Evolutionary conservation across 1,140 invertebrate genomes (phyloP), one percentile per base, ranked within the genome.

Genomic region (Proctacanthus coquilletti): DNA sequence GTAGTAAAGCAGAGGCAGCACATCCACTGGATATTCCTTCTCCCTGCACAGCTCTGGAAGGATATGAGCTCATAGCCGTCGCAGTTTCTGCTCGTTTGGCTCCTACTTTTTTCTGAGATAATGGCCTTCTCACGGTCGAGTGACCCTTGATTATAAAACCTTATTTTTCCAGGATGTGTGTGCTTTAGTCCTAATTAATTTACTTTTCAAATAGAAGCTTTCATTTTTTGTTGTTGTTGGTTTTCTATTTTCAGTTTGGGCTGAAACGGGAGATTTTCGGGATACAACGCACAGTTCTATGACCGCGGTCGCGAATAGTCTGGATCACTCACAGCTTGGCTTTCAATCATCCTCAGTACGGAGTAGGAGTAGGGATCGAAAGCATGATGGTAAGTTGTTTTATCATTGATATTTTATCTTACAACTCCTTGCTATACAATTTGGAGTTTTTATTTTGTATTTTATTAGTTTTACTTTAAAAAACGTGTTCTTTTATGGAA

Each of bases 231-330:
- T 43, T 50, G 45, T 48, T 48, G 60, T 61, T 56, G 51, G 51
- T 48, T 66, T 71, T 56, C 68, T 61, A 46, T 55, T 78, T 74
- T 48, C 70, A 85, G 82, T 84, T 59, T 85, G 80, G 80, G 80
- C 82, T 38, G 80, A 84, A 61, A 77, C 75, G 21, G 78, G 76
- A 41, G 81, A 84, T 65, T 84, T 84, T 61, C 68, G 81, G 45
- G 81, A 84, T 55, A 77, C 71, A 47, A 69, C 75, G 42, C 80
- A 80, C 56, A 74, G 69, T 58, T 69, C 74, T 46, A 60, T 78
- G 54, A 69, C 77, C 57, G 72, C 72, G 15, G 70, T 56, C 61
- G 75, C 52, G 47, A 49, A 65, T 63, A 61, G 69, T 53, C 69
- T 79, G 63, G 71, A 83, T 51, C 69, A 75, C 54, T 70, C 70